These are phyloP conservation scores for Drosophila seclusa DNA, from an alignment of 2,888 invertebrate genomes.

Conservation along the genomic window DNA sequence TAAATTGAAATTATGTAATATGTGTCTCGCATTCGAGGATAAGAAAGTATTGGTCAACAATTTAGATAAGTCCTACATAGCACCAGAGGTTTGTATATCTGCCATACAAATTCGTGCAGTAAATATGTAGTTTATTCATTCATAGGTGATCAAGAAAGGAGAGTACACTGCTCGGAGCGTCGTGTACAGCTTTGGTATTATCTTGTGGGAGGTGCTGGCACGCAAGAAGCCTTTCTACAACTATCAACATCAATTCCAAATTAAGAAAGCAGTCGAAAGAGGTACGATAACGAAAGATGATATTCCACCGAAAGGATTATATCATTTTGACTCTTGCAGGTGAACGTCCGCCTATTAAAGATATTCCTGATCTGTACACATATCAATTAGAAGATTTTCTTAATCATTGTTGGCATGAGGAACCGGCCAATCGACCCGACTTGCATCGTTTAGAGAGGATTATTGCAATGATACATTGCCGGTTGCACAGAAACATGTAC, in stretches of 20 bases:
- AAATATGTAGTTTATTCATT: too few species aligned
- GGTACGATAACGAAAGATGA: not conserved
- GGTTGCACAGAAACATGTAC: too few species aligned
- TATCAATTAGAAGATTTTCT: not conserved
- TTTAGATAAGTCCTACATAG: conserved; percentile 4
- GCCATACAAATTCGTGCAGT: not conserved
- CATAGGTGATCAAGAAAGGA: not conserved
- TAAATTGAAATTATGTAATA: not conserved
- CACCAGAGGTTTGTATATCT: conserved; percentile 19
- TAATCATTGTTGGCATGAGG: not conserved
- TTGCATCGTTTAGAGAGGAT: not conserved
- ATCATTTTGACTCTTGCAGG: not conserved
- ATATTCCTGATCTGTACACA: not conserved
- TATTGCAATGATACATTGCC: too few species aligned
- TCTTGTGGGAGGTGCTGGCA: conserved; percentile 15
- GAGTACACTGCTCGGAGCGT: not conserved
- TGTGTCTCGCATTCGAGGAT: not conserved
- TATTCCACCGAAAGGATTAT: too few species aligned
- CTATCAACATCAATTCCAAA: not conserved
- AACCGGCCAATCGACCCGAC: not conserved
- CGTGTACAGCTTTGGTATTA: conserved; percentile 11
- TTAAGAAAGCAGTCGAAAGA: not conserved
- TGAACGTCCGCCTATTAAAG: not conserved
- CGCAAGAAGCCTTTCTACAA: conserved; percentile 7
- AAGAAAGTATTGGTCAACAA: not conserved